These are phyloP conservation scores for Phaenicophaeus curvirostris DNA, from an alignment of 2,797 vertebrate species.

Conservation along the genomic window DNA sequence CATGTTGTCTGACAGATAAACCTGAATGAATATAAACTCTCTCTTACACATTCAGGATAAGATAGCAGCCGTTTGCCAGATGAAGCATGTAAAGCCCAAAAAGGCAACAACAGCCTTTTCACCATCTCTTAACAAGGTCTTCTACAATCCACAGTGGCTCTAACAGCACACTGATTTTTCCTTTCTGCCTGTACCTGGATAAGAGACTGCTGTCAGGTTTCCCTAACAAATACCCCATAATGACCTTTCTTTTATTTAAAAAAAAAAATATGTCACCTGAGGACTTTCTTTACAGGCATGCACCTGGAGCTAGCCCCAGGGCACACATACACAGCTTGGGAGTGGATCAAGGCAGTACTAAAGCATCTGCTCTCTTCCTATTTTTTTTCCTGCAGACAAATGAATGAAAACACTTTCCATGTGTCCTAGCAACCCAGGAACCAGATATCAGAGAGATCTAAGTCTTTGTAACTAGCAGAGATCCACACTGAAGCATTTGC, in stretches of 20 bases:
- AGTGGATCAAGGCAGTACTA: slow-evolving; percentile 31
- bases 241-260: neutral
- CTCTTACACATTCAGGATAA: neutral
- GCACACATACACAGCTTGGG: neutral
- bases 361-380: neutral
- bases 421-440: slow-evolving; percentile 36
- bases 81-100: neutral
- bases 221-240: neutral
- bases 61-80: neutral
- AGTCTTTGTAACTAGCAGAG: neutral
- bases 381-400: neutral
- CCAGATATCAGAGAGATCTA: neutral
- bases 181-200: neutral
- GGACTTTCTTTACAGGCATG: neutral
- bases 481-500: neutral
- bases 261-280: neutral
- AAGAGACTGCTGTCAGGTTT: neutral
- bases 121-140: neutral
- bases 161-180: neutral
- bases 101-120: neutral
- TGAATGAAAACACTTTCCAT: slow-evolving; percentile 8
- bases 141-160: neutral
- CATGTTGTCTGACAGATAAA: neutral
- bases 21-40: neutral
- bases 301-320: slow-evolving; percentile 24